These are phyloP conservation scores for Cyprinodon variegatus DNA, from an alignment of 2,113 vertebrate species.

Conservation along the genomic window DNA sequence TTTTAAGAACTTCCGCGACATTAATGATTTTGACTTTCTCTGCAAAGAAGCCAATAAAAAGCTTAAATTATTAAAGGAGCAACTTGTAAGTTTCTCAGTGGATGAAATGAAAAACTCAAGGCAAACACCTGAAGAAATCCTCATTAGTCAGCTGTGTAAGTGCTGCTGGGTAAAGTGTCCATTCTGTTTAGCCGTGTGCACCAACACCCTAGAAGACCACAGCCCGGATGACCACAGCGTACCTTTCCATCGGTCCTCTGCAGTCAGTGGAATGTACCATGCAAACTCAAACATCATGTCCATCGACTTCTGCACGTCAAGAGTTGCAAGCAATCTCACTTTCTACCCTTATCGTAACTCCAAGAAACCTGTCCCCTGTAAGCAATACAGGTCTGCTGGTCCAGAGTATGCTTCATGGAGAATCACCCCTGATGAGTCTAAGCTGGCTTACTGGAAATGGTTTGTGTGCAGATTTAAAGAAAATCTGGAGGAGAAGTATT, in stretches of 20 bases:
- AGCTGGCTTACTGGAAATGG: neutral
- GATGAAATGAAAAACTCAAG: neutral
- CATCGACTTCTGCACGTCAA: conserved; percentile 54
- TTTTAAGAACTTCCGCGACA: conserved; percentile 1
- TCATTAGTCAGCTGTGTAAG: conserved; percentile 58
- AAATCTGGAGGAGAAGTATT: neutral
- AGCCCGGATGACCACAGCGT: conserved; percentile 42
- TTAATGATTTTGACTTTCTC: fast-evolving
- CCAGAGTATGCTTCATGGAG: neutral
- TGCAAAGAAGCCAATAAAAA: conserved; percentile 20
- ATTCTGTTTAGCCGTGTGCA: conserved; percentile 68
- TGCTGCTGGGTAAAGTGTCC: conserved; percentile 73
- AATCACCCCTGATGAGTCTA: neutral
- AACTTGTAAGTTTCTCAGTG: neutral
- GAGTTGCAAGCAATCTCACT: fast-evolving
- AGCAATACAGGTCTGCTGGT: neutral
- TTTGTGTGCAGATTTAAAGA: conserved; percentile 1
- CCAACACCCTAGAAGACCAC: conserved; percentile 47
- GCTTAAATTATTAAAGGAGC: fast-evolving
- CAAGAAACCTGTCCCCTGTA: fast-evolving
- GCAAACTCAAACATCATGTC: neutral
- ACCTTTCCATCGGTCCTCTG: conserved; percentile 49
- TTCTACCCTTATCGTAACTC: conserved; percentile 8
- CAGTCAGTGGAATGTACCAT: neutral
- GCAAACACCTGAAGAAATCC: conserved; percentile 28